Base-by-base conservation (phyloP, 2,113 vertebrate genomes). In the Onychostoma macrolepis region DNA sequence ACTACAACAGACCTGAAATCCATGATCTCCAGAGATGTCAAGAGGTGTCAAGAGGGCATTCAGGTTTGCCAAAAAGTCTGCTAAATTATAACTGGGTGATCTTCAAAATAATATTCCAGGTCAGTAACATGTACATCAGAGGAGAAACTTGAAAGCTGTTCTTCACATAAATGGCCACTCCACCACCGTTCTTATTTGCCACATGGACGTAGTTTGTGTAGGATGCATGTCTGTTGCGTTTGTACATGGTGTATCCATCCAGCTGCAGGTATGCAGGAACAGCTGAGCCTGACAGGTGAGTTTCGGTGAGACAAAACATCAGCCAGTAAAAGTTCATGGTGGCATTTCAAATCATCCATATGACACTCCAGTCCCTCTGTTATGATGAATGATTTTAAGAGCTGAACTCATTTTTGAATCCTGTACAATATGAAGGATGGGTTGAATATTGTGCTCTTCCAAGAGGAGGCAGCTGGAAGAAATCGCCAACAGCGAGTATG, bases 401-500 rank as follows among this genome's bases (percentile, higher is more conserved):
- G 21, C 43, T 48, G n/a, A 2, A 30, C 48, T 67, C 26, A 67
- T 26, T 10, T 67, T 30, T 30, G 69, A 33, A 38, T 72, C 69
- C 4, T 58, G 38, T 24, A 30, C 15, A 11, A 36, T 8, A 2
- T 67, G 6, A 10, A 85, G 26, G 24, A 81, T 67, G 17, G 83
- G 83, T 45, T 53, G 50, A 4, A 77, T 17, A 41, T 9, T 58
- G 8, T 45, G 80, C 48, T 33, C 82, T 90, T 81, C 69, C 26
- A 0, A 86, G 36, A 12, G 90, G 89, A 3, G 80, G 87, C 0
- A 91, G 33, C 38, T 91, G 89, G 15, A 80, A 67, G 19, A 89
- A 90, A 15, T 92, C 90, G 24, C 90, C 90, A 5, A 90, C 85
- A 38, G 83, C 80, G 3, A 90, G n/a, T 0, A 90, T 77, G 11